Base-by-base conservation (phyloP, 2,888 invertebrate species). In the Agriopis aurantiaria region DNA sequence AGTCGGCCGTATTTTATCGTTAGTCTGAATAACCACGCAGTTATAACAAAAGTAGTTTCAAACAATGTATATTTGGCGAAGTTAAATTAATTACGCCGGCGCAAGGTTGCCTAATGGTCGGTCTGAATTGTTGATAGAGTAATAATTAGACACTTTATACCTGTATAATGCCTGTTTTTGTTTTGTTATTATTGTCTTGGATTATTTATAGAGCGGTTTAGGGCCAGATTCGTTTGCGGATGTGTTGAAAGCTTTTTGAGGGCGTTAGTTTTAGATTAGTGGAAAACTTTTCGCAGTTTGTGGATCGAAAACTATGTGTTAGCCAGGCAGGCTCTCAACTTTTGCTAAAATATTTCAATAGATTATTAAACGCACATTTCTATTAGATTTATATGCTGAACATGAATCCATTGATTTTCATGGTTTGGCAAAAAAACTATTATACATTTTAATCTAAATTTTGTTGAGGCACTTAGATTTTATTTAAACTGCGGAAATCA, bases 81-180 rank as follows among this genome's bases (percentile, higher is more conserved):
- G 78, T 87, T 85, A 83, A 86, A 88, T 88, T 88, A 88, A 88
- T 88, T 84, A 85, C 69, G 72, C 78, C 74, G 75, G 78, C 77
- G 80, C 78, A 79, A 79, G 81, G 83, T 79, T 80, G 78, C 81
- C 79, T 88, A 88, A 84, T 85, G 82, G 85, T 76, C 75, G 81
- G 70, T 69, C 73, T 77, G 75, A 80, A 84, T 85, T 86, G 87
- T 84, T 84, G 83, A 87, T 86, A 85, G 81, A 81, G 82, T 80
- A 84, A 82, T 85, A 84, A 86, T 85, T 83, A 81, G 75, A 74
- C 73, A 73, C 77, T 81, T 65, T 74, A 68, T 70, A 83, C 77
- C 74, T 74, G 74, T 75, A 74, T 75, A 75, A 75, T 74, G 75
- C 68, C 79, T 78, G 83, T 82, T 85, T 85, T 82, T 80, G 82